Conservation (phyloP, 2,113 vertebrate species). For the Cavia aperea region DNA sequence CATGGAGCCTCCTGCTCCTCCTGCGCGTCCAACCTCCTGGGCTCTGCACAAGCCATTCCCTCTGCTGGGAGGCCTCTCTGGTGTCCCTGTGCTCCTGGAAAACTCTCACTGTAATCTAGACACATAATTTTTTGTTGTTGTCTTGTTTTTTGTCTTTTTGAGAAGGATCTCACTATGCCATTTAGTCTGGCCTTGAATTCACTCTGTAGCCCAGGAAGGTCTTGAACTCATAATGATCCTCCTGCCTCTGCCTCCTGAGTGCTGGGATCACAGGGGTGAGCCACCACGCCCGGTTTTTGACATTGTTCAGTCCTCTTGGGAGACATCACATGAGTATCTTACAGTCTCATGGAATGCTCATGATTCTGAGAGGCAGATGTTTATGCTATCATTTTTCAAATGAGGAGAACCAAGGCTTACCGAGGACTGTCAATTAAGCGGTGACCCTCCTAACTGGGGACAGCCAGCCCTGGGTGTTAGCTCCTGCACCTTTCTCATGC, state of each 20-base stretch:
- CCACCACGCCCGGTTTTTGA: no score
- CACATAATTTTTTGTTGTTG: background rate
- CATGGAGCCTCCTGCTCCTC: fast-evolving
- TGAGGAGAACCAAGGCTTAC: background rate
- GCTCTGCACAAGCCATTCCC: background rate
- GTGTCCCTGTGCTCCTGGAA: background rate
- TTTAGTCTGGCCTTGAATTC: no score
- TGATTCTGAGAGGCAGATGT: background rate
- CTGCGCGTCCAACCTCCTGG: fast-evolving
- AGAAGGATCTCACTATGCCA: no score
- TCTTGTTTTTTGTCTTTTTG: no score
- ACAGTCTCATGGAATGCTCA: background rate
- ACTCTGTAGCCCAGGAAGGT: no score
- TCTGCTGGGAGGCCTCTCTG: background rate
- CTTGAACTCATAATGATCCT: no score
- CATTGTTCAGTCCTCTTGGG: background rate
- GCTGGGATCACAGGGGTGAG: no score
- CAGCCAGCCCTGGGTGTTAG: background rate
- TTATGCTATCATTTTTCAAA: background rate
- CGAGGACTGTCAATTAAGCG: background rate
- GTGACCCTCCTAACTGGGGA: background rate
- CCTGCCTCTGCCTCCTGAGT: no score
- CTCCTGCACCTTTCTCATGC: background rate
- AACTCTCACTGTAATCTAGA: background rate
- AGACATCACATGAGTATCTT: background rate